Percentiles rank a stretch among this genome's conserved stretches.
Conservation (phyloP, 2,797 vertebrate genomes). For the Acrossocheilus wenchowensis region DNA sequence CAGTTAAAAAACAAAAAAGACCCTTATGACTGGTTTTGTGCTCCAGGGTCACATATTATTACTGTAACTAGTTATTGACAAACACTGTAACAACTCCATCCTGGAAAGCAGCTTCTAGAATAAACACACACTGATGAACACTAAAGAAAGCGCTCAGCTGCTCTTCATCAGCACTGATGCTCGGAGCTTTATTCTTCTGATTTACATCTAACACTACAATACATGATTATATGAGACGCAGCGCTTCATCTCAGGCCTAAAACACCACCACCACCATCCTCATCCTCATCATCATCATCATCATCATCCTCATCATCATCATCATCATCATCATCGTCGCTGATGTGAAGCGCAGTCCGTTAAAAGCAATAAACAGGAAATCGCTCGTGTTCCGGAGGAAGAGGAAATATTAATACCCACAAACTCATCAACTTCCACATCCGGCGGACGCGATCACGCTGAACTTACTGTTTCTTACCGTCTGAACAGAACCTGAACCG, state of each 20-base stretch:
- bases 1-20: too few species aligned
- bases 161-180: too few species aligned
- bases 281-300: neutral
- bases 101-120: too few species aligned
- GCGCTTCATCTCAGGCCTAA: neutral
- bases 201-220: neutral
- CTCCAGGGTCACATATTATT: too few species aligned
- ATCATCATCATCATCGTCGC: too few species aligned
- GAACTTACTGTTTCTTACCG: conserved; percentile 11
- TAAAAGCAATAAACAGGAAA: conserved; percentile 84
- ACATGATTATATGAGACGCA: neutral
- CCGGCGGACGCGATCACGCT: conserved; percentile 69
- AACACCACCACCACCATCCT: neutral
- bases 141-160: too few species aligned
- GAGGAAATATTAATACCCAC: conserved; percentile 83
- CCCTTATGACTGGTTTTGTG: too few species aligned
- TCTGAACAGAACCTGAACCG: neutral
- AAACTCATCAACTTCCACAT: conserved; percentile 85
- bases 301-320: neutral
- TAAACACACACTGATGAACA: too few species aligned
- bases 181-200: neutral
- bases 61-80: too few species aligned
- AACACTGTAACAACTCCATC: too few species aligned
- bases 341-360: neutral
- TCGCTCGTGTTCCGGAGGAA: conserved; percentile 87